Evolutionary conservation across 2,888 invertebrate genomes (phyloP), one percentile per base, ranked within the genome.

Genomic region (Cancer borealis): DNA sequence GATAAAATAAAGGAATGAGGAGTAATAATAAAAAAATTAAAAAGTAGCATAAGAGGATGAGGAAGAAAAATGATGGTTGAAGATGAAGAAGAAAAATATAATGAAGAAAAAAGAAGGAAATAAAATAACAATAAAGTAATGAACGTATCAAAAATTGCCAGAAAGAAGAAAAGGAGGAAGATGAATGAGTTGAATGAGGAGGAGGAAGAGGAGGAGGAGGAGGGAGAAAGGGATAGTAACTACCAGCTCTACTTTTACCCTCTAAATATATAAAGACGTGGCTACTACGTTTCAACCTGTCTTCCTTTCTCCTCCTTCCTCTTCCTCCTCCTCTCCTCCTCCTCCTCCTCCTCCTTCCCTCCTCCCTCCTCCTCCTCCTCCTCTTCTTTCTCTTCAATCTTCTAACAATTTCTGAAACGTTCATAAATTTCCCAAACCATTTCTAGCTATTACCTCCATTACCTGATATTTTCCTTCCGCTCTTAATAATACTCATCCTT

Each of bases 141-240:
- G 2, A 39, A 54, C 14, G 54, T n/a, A 66, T 66, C 4, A n/a
- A n/a, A 10, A 2, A 30, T 5, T 8, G 30, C 3, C 26, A 79
- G 79, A 17, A 79, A 30, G 79, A 26, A 4, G 79, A 79, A 30
- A 6, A 79, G 79, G 26, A 79, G 79, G 79, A 79, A 26, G 79
- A 79, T 3, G 73, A 79, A 26, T n/a, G 14, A 79, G 26, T n/a
- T 4, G 73, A 3, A 79, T 3, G 73, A 79, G 79, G 79, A 79
- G 79, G 79, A 79, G 79, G 79, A n/a, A 30, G 79, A 79, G 26
- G 79, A 79, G 79, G 79, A 26, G 79, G 30, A 79, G 79, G 14
- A 66, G 66, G 66, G 79, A 79, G 79, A 10, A 79, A 17, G 26
- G 21, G 66, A 66, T n/a, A 5, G 66, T 6, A n/a, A n/a, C n/a